Evolutionary conservation across 2,113 vertebrate species (phyloP).

Genomic region (Tyto alba): DNA sequence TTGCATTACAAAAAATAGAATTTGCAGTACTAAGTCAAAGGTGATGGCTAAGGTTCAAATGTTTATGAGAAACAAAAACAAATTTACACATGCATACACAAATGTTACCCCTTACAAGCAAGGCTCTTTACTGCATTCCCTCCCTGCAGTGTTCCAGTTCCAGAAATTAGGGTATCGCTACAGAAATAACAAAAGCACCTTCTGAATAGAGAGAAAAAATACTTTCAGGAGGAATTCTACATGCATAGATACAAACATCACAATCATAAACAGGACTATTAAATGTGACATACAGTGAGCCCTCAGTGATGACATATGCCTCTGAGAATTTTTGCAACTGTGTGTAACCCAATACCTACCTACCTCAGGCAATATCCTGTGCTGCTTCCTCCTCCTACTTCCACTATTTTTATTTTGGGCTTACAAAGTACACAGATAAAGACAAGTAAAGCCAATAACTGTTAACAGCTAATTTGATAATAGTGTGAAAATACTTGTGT

Average conservation of each 20-base stretch:
- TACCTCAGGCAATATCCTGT: not conserved
- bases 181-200: not conserved
- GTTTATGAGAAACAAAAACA: not conserved
- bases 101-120: not conserved
- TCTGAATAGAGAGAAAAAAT: not conserved
- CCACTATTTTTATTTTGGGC: conserved; percentile 7
- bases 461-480: not conserved
- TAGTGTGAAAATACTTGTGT: not conserved
- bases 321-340: not conserved
- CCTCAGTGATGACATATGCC: not conserved
- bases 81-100: not conserved
- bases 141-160: not conserved
- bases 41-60: not conserved
- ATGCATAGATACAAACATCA: not conserved
- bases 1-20: not conserved
- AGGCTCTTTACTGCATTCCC: not conserved
- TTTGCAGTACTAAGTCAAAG: not conserved
- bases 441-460: not conserved
- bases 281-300: not conserved
- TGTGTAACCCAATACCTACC: not conserved
- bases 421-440: not conserved
- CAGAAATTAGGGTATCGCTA: not conserved
- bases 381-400: not conserved
- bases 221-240: not conserved
- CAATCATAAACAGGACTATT: not conserved